Conservation (phyloP, 2,797 vertebrate genomes). For the Euthynnus affinis region DNA sequence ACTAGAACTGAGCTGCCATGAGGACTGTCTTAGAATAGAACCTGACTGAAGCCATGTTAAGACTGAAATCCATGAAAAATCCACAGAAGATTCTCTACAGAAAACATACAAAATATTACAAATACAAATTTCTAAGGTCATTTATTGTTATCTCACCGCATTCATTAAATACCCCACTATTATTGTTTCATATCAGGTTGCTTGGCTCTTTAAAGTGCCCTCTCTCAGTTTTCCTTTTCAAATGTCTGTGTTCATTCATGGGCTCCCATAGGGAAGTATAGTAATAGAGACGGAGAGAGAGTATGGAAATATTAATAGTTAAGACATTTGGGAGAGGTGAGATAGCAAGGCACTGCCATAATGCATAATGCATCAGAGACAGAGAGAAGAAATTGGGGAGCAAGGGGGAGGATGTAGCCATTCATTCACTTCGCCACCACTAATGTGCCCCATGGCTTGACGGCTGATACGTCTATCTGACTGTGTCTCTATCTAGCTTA, state of each 20-base stretch:
- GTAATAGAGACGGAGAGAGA: slow-evolving; percentile 28
- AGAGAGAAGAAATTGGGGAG: slow-evolving; percentile 50
- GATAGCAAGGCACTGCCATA: slow-evolving; percentile 49
- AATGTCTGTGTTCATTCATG: background rate
- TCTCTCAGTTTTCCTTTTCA: slow-evolving; percentile 4
- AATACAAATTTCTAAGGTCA: no score
- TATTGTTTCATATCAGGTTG: slow-evolving; percentile 10
- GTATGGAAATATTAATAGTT: slow-evolving; percentile 58
- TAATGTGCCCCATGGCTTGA: slow-evolving; percentile 68
- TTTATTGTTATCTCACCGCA: background rate
- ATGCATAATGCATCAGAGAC: slow-evolving; percentile 69
- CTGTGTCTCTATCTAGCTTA: slow-evolving; percentile 37
- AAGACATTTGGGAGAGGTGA: slow-evolving; percentile 59
- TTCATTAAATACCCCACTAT: background rate
- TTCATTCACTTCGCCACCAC: slow-evolving; percentile 52
- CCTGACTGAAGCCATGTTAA: background rate
- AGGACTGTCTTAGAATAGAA: background rate
- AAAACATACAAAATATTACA: no score
- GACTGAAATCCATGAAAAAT: background rate
- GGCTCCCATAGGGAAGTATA: slow-evolving; percentile 1
- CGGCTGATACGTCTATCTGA: slow-evolving; percentile 63
- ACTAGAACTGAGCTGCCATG: background rate
- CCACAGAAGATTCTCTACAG: background rate
- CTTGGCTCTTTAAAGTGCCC: background rate
- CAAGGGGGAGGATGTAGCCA: slow-evolving; percentile 59